Percentiles rank a stretch among this genome's conserved stretches.
Evolutionary conservation across 2,888 invertebrate genomes (phyloP).

Genomic region (Torymus aiolomorphi): DNA sequence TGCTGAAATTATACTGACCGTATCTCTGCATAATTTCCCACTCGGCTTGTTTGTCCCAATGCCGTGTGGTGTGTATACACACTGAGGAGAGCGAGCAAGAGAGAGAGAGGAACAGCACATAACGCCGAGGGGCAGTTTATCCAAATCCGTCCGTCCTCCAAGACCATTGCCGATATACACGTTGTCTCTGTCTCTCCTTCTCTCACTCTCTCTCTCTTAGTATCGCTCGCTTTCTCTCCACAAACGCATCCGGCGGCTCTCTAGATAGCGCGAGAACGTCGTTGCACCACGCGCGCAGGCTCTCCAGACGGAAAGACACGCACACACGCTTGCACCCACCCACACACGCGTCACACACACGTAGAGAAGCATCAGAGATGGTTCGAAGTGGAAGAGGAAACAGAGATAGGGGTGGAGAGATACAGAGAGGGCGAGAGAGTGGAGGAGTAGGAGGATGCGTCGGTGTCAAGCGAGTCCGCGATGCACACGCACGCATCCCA

Average conservation of each 20-base stretch:
- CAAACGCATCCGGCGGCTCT: background rate
- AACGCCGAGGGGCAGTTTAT: slow-evolving; percentile 17
- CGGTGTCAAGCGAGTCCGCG: slow-evolving; percentile 13
- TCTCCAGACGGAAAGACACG: no score
- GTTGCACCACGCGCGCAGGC: no score
- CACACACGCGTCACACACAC: no score
- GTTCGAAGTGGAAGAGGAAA: background rate
- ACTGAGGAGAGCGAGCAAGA: no score
- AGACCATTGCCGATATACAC: background rate
- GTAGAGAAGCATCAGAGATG: no score
- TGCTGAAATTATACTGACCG: background rate
- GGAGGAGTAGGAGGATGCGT: background rate
- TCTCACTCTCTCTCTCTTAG: no score
- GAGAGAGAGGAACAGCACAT: background rate
- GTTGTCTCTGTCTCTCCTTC: no score
- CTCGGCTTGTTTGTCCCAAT: slow-evolving; percentile 25
- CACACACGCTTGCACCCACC: no score
- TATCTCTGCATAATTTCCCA: slow-evolving; percentile 28
- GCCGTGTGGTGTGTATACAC: background rate
- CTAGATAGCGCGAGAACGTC: background rate
- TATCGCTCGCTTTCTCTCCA: no score
- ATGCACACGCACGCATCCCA: no score
- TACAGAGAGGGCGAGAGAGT: background rate
- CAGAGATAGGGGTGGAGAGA: background rate
- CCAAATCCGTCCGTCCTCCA: slow-evolving; percentile 21